Conservation (phyloP, 2,113 vertebrate genomes). For the Pitta sordida region DNA sequence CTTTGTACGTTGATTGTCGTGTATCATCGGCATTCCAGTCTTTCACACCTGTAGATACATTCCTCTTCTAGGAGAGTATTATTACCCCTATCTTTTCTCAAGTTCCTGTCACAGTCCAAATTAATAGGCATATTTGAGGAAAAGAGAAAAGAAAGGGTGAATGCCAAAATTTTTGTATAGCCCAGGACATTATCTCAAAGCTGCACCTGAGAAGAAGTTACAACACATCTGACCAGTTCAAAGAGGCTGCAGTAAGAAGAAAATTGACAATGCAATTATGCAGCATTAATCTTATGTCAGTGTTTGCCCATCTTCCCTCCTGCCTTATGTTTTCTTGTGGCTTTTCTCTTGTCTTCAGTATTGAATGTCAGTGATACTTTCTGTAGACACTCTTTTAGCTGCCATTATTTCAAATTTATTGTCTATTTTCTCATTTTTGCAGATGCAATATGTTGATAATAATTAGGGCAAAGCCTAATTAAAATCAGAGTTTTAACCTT, state of each 20-base stretch:
- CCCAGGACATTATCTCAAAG: background rate
- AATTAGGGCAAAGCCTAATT: background rate
- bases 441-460: background rate
- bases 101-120: background rate
- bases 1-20: background rate
- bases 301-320: background rate
- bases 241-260: background rate
- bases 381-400: background rate
- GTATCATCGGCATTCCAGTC: background rate
- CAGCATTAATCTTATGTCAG: background rate
- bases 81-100: background rate
- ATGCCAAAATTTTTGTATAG: background rate
- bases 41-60: background rate
- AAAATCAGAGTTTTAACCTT: background rate
- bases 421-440: background rate
- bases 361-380: constrained; percentile 1
- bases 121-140: background rate
- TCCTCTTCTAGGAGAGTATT: background rate
- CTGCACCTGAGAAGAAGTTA: background rate
- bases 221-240: background rate
- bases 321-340: background rate
- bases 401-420: background rate
- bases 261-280: background rate
- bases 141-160: background rate
- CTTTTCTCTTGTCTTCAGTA: constrained; percentile 14